Percentiles rank a stretch among this genome's conserved stretches.
Conservation (phyloP, 1,140 invertebrate genomes). For the Mylabris phalerata region DNA sequence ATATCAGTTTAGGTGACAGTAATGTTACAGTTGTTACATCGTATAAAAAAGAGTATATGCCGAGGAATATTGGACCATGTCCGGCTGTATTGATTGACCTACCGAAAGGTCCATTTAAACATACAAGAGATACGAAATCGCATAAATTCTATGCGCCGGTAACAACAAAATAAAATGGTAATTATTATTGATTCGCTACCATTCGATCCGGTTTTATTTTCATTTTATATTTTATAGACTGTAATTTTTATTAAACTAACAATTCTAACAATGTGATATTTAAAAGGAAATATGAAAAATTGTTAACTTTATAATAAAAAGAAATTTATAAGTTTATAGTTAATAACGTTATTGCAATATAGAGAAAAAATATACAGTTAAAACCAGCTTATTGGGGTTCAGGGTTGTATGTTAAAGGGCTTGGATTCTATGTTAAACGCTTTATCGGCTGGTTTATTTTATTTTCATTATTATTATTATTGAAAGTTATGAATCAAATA, state of each 20-base stretch:
- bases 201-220: slow-evolving; percentile 1
- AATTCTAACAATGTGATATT: slow-evolving; percentile 34
- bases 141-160: slow-evolving; percentile 73
- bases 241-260: slow-evolving; percentile 19
- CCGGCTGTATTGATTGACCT: slow-evolving; percentile 68
- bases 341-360: too few relatives aligned
- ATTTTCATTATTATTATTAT: too few relatives aligned
- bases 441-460: too few relatives aligned
- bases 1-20: slow-evolving; percentile 63
- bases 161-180: slow-evolving; percentile 1
- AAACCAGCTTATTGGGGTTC: too few relatives aligned
- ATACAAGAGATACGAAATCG: slow-evolving; percentile 71
- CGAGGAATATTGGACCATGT: slow-evolving; percentile 63
- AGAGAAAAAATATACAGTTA: too few relatives aligned
- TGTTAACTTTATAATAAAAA: too few relatives aligned
- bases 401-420: too few relatives aligned
- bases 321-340: too few relatives aligned
- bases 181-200: not conserved
- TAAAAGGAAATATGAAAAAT: too few relatives aligned
- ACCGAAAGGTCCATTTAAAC: slow-evolving; percentile 67
- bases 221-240: slow-evolving; percentile 12
- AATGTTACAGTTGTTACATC: slow-evolving; percentile 49
- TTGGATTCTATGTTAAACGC: too few relatives aligned
- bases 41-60: slow-evolving; percentile 70
- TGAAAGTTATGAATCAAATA: too few relatives aligned